Percentiles rank a stretch among this genome's conserved stretches.
Conservation (phyloP, 2,113 vertebrate species). For the Petrocephalus zakoni region DNA sequence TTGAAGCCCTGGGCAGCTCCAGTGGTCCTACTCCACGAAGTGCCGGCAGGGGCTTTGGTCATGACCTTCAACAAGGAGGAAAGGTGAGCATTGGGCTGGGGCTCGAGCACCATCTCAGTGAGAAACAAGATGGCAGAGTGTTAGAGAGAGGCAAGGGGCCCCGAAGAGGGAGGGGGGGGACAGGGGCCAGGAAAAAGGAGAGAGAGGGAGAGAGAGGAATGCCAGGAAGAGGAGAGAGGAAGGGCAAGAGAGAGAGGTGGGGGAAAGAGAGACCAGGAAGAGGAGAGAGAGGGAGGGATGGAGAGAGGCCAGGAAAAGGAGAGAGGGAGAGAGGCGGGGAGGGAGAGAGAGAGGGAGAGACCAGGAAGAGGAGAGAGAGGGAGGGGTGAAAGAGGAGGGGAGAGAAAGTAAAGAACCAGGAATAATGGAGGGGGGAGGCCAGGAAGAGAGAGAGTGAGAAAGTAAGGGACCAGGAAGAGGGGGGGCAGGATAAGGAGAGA, state of each 20-base stretch:
- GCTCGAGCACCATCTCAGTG: constrained; percentile 59
- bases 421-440: too few relatives aligned
- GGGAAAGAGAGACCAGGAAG: too few relatives aligned
- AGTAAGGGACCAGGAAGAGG: too few relatives aligned
- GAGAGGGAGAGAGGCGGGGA: too few relatives aligned
- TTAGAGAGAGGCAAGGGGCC: constrained; percentile 1
- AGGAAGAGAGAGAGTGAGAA: too few relatives aligned
- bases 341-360: not conserved
- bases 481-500: too few relatives aligned
- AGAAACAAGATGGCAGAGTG: constrained; percentile 11
- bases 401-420: too few relatives aligned
- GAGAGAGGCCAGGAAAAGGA: not conserved
- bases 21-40: constrained; percentile 46
- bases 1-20: constrained; percentile 40
- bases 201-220: too few relatives aligned
- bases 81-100: constrained; percentile 39
- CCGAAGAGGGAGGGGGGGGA: too few relatives aligned
- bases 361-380: not conserved
- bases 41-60: constrained; percentile 47
- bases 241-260: too few relatives aligned
- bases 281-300: too few relatives aligned
- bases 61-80: constrained; percentile 49
- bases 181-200: not conserved
- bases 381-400: not conserved
- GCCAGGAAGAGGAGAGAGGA: not conserved